Base-by-base conservation (phyloP, 2,797 vertebrate genomes). In the Acanthurus leucopareius region DNA sequence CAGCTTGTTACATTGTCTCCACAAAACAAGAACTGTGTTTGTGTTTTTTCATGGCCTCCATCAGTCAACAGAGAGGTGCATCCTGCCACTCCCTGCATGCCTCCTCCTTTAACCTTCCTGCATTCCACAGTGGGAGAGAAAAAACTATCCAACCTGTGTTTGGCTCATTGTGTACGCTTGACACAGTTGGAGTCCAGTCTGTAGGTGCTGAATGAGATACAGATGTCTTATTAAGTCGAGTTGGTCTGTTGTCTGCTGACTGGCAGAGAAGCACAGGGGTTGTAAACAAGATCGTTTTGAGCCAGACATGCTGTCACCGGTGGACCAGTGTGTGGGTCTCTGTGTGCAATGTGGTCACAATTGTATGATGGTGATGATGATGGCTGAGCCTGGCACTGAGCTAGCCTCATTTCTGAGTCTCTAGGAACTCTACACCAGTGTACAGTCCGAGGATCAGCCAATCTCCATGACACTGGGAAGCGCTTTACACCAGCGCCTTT, bases 401-500 rank as follows among this genome's bases (percentile, higher is more conserved):
- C 40, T 69, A 28, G 60, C 70, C 83, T 85, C 72, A 42, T 59
- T 77, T 82, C 56, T 80, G 64, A 10, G 11, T 69, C 67, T 74
- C 45, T 53, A 63, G 79, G 58, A 89, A 91, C 85, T 71, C 69
- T 69, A 88, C 75, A 88, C 86, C 85, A 22, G 70, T 1, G 42
- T 77, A 68, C 82, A 70, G 80, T 83, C 72, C 6, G 54, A 71
- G 52, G 75, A 84, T 38, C 73, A 48, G 69, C 82, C 82, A 68
- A 77, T 86, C 88, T 78, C 83, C 76, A 74, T 85, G 84, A 89
- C 87, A 83, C 86, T 85, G 70, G 75, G 86, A 89, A 89, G 81
- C 73, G 44, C 78, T 92, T 91, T 79, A 91, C 89, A 89, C 87
- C 88, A 85, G 90, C 80, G 70, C 88, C 90, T 91, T 92, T 92